A percentile compares a stretch with the other conserved stretches of the same genome.
Evolutionary conservation across 1,140 invertebrate species (phyloP).

Genomic region (Papilio aristodemus): DNA sequence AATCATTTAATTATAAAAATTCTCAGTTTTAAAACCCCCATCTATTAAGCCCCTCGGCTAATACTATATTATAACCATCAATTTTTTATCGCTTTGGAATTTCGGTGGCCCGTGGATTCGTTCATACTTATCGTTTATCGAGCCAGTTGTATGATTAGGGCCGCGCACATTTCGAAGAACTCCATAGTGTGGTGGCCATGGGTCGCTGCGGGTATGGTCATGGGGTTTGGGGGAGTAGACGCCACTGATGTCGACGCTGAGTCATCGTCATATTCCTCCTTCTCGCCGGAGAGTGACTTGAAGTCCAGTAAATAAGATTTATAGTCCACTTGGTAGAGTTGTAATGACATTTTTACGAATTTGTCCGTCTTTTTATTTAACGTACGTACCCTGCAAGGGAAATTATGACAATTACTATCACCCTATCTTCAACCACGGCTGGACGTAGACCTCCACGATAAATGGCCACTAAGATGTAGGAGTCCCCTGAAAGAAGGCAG

Average conservation of each 20-base stretch:
- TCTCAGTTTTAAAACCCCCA: too few species aligned
- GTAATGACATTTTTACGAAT: slow-evolving; percentile 98
- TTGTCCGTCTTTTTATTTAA: slow-evolving; percentile 90
- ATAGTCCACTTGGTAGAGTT: slow-evolving; percentile 99
- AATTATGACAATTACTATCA: slow-evolving; percentile 30
- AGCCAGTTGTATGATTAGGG: slow-evolving; percentile 97
- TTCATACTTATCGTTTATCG: slow-evolving; percentile 82
- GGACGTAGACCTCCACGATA: too few species aligned
- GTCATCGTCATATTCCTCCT: slow-evolving; percentile 83
- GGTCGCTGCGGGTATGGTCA: slow-evolving; percentile 40
- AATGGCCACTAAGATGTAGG: too few species aligned
- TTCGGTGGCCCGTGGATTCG: too few species aligned
- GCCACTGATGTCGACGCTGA: slow-evolving; percentile 66
- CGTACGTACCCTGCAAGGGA: slow-evolving; percentile 89
- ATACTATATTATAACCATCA: too few species aligned
- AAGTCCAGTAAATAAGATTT: slow-evolving; percentile 99
- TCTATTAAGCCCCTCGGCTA: too few species aligned
- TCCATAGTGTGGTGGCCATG: slow-evolving; percentile 98
- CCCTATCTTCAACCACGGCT: too few species aligned
- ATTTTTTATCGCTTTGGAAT: too few species aligned
- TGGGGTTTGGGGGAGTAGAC: slow-evolving; percentile 58
- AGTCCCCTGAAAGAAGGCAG: too few species aligned
- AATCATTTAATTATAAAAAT: too few species aligned
- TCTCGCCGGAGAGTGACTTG: slow-evolving; percentile 94
- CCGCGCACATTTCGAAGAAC: slow-evolving; percentile 99